Evolutionary conservation across 2,797 vertebrate species (phyloP).

Genomic region (Cyprinella venusta): DNA sequence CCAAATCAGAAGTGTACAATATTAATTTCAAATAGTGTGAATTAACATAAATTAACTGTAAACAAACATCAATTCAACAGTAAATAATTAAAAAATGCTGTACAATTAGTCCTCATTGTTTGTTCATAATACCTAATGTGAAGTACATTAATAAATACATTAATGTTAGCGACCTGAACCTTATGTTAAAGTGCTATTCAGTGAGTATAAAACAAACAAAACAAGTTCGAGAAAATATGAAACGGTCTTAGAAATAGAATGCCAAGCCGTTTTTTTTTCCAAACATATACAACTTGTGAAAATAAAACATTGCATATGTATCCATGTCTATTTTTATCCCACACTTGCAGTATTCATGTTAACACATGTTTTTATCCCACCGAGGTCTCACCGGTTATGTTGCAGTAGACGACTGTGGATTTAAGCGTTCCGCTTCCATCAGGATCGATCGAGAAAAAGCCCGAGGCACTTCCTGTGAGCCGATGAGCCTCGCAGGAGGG

Average conservation of each 20-base stretch:
- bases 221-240: not conserved
- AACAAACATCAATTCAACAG: not conserved
- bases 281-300: not conserved
- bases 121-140: not conserved
- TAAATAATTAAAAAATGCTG: not conserved
- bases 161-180: too few species aligned
- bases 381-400: slow-evolving; percentile 76
- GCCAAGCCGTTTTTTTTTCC: not conserved
- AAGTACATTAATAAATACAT: too few species aligned
- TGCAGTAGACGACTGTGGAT: slow-evolving; percentile 77
- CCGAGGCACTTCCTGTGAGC: slow-evolving; percentile 75
- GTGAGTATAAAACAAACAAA: not conserved
- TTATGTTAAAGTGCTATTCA: not conserved
- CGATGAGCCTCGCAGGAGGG: slow-evolving; percentile 80
- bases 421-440: slow-evolving; percentile 79
- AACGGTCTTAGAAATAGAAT: not conserved
- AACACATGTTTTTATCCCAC: not conserved
- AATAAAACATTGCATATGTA: not conserved
- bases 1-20: not conserved
- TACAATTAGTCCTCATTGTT: not conserved
- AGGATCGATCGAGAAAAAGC: slow-evolving; percentile 76
- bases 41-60: not conserved
- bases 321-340: slow-evolving; percentile 4
- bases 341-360: slow-evolving; percentile 3
- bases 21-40: not conserved